phyloP scores from a whole-genome alignment of 1,140 invertebrate species.

The Caenorhabditis inopinata region DNA sequence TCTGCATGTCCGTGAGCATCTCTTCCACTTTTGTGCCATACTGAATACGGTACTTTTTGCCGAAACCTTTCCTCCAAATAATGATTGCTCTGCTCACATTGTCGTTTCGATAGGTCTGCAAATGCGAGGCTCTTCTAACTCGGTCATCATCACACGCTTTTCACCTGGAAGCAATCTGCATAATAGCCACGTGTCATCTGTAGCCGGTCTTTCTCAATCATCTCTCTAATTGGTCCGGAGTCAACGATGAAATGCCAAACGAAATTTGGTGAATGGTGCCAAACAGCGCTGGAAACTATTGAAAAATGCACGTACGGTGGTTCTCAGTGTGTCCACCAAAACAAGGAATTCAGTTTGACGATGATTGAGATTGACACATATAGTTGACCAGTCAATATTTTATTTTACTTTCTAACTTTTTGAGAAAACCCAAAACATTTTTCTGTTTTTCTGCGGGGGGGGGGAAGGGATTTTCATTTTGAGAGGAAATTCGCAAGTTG shows the following conservation, averaged over 20 bases:
- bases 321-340: neutral
- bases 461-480: too few relatives aligned
- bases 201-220: neutral
- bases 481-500: too few relatives aligned
- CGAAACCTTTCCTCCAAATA: slow-evolving; percentile 40
- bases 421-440: too few relatives aligned
- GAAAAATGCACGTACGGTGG: too few relatives aligned
- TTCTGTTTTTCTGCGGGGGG: too few relatives aligned
- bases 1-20: slow-evolving; percentile 20
- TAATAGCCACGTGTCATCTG: slow-evolving; percentile 18
- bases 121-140: neutral
- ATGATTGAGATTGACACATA: neutral
- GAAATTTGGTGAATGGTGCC: slow-evolving; percentile 19
- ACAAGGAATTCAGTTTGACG: neutral
- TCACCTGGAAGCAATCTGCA: slow-evolving; percentile 36
- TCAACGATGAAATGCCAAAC: slow-evolving; percentile 28
- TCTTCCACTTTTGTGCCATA: neutral
- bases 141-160: neutral
- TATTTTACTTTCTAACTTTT: neutral
- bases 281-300: slow-evolving; percentile 35
- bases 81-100: neutral
- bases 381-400: slow-evolving; percentile 22
- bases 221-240: slow-evolving; percentile 8
- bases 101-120: slow-evolving; percentile 24
- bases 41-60: slow-evolving; percentile 19